A percentile compares a stretch with the other conserved stretches of the same genome.
These are phyloP conservation scores for Grallaria varia DNA, from an alignment of 2,113 vertebrate genomes.

Conservation along the genomic window DNA sequence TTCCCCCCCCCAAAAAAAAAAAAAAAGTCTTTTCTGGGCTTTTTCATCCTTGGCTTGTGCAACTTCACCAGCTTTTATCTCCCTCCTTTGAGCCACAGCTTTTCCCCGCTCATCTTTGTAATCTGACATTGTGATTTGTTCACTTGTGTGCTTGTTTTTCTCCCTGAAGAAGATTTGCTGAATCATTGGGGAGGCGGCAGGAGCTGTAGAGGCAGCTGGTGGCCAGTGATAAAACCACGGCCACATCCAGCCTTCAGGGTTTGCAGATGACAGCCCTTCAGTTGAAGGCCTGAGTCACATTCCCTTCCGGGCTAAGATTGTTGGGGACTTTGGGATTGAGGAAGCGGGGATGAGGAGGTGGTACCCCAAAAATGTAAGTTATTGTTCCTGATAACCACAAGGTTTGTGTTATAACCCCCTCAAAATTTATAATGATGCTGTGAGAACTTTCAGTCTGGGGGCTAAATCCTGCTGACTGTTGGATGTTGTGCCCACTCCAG, in stretches of 20 bases:
- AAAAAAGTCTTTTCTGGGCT: background rate
- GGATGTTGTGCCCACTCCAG: background rate
- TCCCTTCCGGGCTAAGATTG: constrained; percentile 65
- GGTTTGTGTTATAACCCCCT: background rate
- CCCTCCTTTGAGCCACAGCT: background rate
- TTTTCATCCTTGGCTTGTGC: background rate
- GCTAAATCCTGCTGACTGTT: background rate
- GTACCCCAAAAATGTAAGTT: background rate
- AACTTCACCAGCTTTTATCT: constrained; percentile 41
- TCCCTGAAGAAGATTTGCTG: constrained; percentile 73
- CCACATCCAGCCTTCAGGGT: constrained; percentile 39
- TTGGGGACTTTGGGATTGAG: constrained; percentile 25
- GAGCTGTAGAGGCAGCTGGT: constrained; percentile 63
- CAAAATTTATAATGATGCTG: background rate
- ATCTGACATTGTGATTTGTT: constrained; percentile 82
- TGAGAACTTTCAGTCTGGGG: background rate
- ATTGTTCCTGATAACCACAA: background rate
- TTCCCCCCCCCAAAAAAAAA: background rate
- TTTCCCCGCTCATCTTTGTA: constrained; percentile 49
- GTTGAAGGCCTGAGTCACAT: constrained; percentile 33
- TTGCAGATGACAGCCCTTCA: background rate
- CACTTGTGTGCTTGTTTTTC: constrained; percentile 56
- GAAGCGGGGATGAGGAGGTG: background rate
- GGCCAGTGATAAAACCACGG: constrained; percentile 63
- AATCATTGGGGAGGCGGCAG: constrained; percentile 70